These are phyloP conservation scores for Aramus guarauna DNA, from an alignment of 2,113 vertebrate species.

Conservation along the genomic window DNA sequence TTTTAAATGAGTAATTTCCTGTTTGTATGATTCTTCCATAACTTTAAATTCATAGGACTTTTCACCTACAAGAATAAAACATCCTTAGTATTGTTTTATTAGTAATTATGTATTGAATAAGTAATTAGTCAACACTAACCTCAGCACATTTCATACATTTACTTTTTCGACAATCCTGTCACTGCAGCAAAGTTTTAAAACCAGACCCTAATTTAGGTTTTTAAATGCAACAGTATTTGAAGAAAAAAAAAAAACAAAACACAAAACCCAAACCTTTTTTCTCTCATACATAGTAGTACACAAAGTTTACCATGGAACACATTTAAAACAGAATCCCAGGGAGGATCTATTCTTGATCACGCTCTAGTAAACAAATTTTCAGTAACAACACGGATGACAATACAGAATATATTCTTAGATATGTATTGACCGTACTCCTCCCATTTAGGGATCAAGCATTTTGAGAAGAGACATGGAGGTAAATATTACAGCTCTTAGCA, in stretches of 20 bases:
- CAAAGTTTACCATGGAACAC: background rate
- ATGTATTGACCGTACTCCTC: background rate
- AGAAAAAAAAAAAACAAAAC: background rate
- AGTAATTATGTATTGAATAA: background rate
- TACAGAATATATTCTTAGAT: background rate
- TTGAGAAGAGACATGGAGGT: background rate
- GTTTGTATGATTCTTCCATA: slow-evolving; percentile 83
- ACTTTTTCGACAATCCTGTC: background rate
- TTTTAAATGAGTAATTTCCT: slow-evolving; percentile 81
- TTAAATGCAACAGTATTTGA: background rate
- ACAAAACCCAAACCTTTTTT: background rate
- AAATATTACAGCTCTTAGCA: background rate
- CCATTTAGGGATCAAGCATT: background rate
- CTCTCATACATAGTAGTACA: background rate
- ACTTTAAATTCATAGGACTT: slow-evolving; percentile 80
- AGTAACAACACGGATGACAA: background rate
- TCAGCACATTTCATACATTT: background rate
- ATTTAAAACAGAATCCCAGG: background rate
- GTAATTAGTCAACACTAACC: background rate
- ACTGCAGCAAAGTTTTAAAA: background rate
- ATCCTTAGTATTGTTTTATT: background rate
- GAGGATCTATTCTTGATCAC: background rate
- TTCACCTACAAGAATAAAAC: slow-evolving; percentile 74
- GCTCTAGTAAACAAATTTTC: background rate
- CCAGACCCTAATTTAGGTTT: background rate